Evolutionary conservation across 2,888 invertebrate species (phyloP).

Genomic region (Drosophila paranaensis): DNA sequence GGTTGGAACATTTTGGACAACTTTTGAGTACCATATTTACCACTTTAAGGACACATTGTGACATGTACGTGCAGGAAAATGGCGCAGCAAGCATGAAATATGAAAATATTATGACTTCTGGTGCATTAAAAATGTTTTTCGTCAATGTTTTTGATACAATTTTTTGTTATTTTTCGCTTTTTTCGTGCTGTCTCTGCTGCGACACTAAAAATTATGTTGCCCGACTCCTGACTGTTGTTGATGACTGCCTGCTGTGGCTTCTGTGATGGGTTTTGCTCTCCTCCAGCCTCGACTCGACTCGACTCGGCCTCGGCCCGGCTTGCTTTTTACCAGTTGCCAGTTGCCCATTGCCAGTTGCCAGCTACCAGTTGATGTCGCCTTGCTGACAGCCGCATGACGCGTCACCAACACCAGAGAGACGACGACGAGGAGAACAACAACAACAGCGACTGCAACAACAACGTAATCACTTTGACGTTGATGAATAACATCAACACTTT

Average conservation of each 20-base stretch:
- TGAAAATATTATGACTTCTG: slow-evolving; percentile 75
- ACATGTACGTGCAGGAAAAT: slow-evolving; percentile 42
- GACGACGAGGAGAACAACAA: slow-evolving; percentile 16
- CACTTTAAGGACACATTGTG: slow-evolving; percentile 63
- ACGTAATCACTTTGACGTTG: slow-evolving; percentile 59
- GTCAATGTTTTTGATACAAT: slow-evolving; percentile 25
- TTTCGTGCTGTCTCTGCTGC: slow-evolving; percentile 17
- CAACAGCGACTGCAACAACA: slow-evolving; percentile 32
- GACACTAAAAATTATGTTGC: slow-evolving; percentile 52
- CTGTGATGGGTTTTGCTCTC: slow-evolving; percentile 15
- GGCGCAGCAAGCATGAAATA: slow-evolving; percentile 57
- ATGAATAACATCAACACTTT: slow-evolving; percentile 68
- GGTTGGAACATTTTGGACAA: slow-evolving; percentile 32
- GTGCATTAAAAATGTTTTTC: slow-evolving; percentile 66
- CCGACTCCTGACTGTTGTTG: slow-evolving; percentile 43
- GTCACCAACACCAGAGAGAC: slow-evolving; percentile 24
- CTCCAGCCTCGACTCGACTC: not conserved
- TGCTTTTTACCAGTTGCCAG: slow-evolving; percentile 30
- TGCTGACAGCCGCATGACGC: slow-evolving; percentile 52
- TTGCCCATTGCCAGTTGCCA: slow-evolving; percentile 22
- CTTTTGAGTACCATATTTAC: slow-evolving; percentile 40
- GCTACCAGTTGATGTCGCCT: slow-evolving; percentile 47
- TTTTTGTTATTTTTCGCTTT: slow-evolving; percentile 4
- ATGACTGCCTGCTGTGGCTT: slow-evolving; percentile 52
- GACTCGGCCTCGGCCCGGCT: slow-evolving; percentile 9